phyloP scores from a whole-genome alignment of 2,113 vertebrate genomes.

The Etheostoma spectabile region DNA sequence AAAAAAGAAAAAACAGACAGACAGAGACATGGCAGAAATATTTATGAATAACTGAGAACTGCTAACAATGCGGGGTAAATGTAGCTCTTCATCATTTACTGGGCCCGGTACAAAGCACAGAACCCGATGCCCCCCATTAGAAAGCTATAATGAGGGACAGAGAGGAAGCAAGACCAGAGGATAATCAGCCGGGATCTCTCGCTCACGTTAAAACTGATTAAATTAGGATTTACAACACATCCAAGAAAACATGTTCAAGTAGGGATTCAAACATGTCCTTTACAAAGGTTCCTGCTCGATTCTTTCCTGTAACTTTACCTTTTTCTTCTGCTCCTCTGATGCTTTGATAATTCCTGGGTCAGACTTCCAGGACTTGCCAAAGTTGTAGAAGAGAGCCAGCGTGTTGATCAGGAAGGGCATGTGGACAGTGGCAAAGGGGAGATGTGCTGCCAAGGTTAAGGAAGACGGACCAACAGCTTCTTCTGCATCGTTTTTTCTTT shows the following conservation, averaged over 20 bases:
- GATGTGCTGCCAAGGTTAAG: slow-evolving; percentile 93
- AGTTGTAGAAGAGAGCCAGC: slow-evolving; percentile 97
- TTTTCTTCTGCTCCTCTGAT: slow-evolving; percentile 99
- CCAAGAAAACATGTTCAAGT: not conserved
- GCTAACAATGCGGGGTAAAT: slow-evolving; percentile 59
- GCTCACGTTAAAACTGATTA: not conserved
- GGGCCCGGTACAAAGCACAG: slow-evolving; percentile 11
- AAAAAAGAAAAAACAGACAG: not conserved
- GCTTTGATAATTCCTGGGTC: slow-evolving; percentile 99
- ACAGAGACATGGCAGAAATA: slow-evolving; percentile 3
- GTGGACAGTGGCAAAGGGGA: slow-evolving; percentile 94
- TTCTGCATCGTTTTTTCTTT: not conserved
- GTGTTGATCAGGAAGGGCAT: slow-evolving; percentile 97
- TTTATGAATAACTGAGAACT: slow-evolving; percentile 1
- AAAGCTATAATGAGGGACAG: slow-evolving; percentile 52
- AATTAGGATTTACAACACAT: not conserved
- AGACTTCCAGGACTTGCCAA: slow-evolving; percentile 99
- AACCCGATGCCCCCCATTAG: slow-evolving; percentile 35
- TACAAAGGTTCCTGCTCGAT: not conserved
- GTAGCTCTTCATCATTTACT: slow-evolving; percentile 54
- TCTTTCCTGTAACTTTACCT: slow-evolving; percentile 82
- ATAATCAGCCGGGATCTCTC: not conserved
- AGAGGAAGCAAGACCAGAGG: not conserved
- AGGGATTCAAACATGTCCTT: not conserved
- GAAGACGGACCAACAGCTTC: slow-evolving; percentile 57